A percentile compares a stretch with the other conserved stretches of the same genome.
These are phyloP conservation scores for Neotoxoptera formosana DNA, from an alignment of 1,140 invertebrate genomes.

Conservation along the genomic window DNA sequence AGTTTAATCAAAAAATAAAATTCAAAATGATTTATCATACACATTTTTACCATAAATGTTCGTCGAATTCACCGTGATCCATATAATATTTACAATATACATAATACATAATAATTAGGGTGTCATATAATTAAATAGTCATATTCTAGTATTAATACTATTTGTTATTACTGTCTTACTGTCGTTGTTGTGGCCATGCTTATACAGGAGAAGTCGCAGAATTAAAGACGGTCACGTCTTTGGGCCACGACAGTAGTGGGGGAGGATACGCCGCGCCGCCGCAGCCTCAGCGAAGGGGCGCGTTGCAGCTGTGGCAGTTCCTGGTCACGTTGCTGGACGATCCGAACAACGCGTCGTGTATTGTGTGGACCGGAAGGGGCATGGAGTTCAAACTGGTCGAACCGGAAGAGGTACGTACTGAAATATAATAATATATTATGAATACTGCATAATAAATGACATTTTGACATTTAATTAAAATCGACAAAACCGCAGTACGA, in stretches of 20 bases:
- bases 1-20: not conserved
- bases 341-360: conserved; percentile 83
- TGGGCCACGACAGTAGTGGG: not conserved
- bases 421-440: not conserved
- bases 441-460: not conserved
- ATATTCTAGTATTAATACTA: not conserved
- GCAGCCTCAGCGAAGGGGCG: conserved; percentile 72
- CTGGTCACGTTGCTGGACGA: conserved; percentile 88
- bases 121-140: not conserved
- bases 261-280: not conserved
- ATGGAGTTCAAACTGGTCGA: conserved; percentile 95
- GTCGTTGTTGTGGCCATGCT: not conserved
- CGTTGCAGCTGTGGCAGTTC: conserved; percentile 94
- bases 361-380: conserved; percentile 93
- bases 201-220: not conserved
- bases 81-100: not conserved
- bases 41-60: not conserved
- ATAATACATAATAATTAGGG: not conserved
- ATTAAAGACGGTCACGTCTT: not conserved
- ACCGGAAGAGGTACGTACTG: conserved; percentile 81
- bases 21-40: not conserved
- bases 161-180: not conserved
- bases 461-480: too few species aligned
- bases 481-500: not conserved
- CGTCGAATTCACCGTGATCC: not conserved